Base-by-base conservation (phyloP, 2,888 invertebrate species). In the Lobophora halterata region DNA sequence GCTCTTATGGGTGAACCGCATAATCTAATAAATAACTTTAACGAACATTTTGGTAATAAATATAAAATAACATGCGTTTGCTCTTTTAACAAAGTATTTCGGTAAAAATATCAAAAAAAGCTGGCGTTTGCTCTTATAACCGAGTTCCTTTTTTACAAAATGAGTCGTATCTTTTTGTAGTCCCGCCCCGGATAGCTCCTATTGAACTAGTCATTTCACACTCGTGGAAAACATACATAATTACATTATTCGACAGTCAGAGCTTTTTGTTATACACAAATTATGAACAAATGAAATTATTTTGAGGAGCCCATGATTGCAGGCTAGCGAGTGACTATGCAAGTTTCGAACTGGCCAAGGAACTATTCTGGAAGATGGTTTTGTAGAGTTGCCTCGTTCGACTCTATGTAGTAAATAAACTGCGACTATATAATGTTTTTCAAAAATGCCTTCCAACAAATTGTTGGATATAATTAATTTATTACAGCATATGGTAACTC, bases 141-240 rank as follows among this genome's bases (percentile, higher is more conserved):
- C 35, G 28, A 40, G 26, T 36, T 43, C 37, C 32, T 46, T 52
- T 50, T 40, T 44, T 50, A 58, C 46, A 49, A 44, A 52, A 68
- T 71, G 71, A 73, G 56, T 69, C 50, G 60, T 54, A 52, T 48
- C 58, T 75, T 70, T 70, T 58, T 50, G 49, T 26, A 29, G 40
- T 31, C 33, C 35, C 19, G 32, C 25, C 26, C 20, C 48, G 38
- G 40, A 30, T 35, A 35, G 37, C 14, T 34, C 52, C 65, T 76
- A 81, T 81, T 81, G 77, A 81, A 80, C 81, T 80, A 77, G 75
- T 79, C 69, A 79, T 83, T 82, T 85, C 78, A 78, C 79, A 78
- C 75, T 71, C 67, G 57, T 65, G 64, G 71, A 43, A 75, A 79
- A 79, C 77, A 81, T 67, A 75, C 74, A 81, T 83, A 86, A 86